Evolutionary conservation across 2,797 vertebrate genomes (phyloP).

Genomic region (Hypotaenidia philippensis): DNA sequence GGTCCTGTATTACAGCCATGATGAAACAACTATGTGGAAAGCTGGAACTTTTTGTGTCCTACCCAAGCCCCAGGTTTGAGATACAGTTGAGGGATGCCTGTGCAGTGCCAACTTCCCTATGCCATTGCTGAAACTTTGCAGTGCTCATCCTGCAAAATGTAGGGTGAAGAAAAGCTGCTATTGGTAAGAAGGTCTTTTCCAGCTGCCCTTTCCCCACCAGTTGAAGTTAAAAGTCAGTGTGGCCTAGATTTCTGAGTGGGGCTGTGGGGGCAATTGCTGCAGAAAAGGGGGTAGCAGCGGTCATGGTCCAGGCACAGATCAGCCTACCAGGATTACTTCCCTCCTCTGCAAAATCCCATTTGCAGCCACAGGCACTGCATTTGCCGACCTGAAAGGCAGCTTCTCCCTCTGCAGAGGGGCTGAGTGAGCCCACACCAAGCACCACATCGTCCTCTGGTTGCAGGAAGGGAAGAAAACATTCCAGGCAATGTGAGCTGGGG

Average conservation of each 20-base stretch:
- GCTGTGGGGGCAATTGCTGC: background rate
- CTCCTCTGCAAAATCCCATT: background rate
- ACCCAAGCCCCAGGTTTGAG: background rate
- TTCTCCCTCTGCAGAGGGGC: background rate
- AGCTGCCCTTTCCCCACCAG: background rate
- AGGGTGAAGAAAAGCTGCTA: background rate
- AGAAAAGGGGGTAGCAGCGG: background rate
- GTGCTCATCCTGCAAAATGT: background rate
- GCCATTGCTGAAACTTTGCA: background rate
- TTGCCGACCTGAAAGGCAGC: background rate
- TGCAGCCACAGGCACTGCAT: background rate
- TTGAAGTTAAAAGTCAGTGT: background rate
- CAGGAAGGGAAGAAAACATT: background rate
- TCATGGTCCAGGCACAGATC: background rate
- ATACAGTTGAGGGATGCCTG: background rate
- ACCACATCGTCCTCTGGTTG: background rate
- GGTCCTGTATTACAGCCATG: background rate
- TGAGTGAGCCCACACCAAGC: background rate
- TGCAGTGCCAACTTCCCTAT: background rate
- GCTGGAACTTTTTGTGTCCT: background rate
- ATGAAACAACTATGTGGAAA: background rate
- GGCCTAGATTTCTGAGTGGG: background rate
- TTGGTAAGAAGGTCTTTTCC: background rate
- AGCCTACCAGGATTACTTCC: background rate
- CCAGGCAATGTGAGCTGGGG: background rate